Evolutionary conservation across 1,140 invertebrate species (phyloP).

Genomic region (Hylaeus volcanicus): DNA sequence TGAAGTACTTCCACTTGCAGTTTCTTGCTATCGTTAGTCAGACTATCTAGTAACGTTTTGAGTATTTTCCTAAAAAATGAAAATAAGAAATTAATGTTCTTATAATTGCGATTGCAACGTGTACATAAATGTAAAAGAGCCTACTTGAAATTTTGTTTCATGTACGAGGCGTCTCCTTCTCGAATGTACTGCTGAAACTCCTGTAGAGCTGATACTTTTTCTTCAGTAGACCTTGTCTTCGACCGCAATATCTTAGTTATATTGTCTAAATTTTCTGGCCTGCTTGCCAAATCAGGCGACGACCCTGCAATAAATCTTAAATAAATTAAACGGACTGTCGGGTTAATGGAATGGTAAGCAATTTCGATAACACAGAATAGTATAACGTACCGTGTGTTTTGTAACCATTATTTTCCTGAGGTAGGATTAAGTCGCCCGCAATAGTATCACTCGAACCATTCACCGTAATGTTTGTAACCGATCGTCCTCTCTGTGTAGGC

Average conservation of each 20-base stretch:
- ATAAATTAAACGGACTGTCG: background rate
- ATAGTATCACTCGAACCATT: constrained; percentile 79
- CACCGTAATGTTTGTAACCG: constrained; percentile 72
- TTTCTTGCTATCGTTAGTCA: constrained; percentile 85
- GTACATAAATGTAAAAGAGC: constrained; percentile 10
- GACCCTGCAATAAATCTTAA: constrained; percentile 55
- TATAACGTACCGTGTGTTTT: constrained; percentile 71
- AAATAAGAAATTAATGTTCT: background rate
- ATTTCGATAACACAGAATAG: background rate
- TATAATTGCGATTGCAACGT: background rate
- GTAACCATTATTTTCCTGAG: constrained; percentile 79
- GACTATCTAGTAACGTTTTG: constrained; percentile 87
- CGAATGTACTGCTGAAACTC: constrained; percentile 77
- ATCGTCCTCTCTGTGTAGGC: constrained; percentile 78
- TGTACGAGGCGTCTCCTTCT: constrained; percentile 73
- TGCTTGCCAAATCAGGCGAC: constrained; percentile 72
- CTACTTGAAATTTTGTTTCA: constrained; percentile 82
- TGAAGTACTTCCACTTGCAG: constrained; percentile 87
- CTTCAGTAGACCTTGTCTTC: constrained; percentile 62
- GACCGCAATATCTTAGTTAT: constrained; percentile 74
- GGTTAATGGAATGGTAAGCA: background rate
- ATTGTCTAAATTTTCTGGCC: constrained; percentile 77
- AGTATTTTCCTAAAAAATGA: constrained; percentile 83
- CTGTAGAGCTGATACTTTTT: constrained; percentile 73
- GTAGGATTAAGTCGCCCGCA: constrained; percentile 76